These are phyloP conservation scores for Mesoclemmys tuberculata DNA, from an alignment of 2,113 vertebrate species.

Conservation along the genomic window DNA sequence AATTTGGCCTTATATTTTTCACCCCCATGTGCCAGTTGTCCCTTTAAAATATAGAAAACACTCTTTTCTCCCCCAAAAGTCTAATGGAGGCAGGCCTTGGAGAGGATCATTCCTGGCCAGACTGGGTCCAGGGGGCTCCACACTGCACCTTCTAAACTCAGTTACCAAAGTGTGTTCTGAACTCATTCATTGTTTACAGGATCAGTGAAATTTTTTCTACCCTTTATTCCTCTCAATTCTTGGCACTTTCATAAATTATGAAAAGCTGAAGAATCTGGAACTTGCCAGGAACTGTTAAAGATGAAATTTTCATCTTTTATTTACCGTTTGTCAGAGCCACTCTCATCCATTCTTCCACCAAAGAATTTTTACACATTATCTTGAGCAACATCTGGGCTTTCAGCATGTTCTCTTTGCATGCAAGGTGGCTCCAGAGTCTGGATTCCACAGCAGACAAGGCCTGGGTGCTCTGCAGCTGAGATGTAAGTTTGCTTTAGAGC, in stretches of 20 bases:
- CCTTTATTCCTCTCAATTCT: constrained; percentile 58
- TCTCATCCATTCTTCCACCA: not conserved
- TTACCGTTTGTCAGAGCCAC: constrained; percentile 9
- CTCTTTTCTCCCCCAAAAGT: constrained; percentile 39
- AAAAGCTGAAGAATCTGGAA: constrained; percentile 46
- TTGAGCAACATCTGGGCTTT: constrained; percentile 29
- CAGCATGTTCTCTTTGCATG: not conserved
- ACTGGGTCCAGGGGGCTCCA: constrained; percentile 26
- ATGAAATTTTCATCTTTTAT: constrained; percentile 23
- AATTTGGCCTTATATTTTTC: constrained; percentile 32
- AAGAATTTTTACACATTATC: not conserved
- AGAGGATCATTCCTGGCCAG: constrained; percentile 57
- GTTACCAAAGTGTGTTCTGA: constrained; percentile 37
- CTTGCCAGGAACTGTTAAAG: constrained; percentile 40
- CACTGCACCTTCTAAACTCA: constrained; percentile 13
- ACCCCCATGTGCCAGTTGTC: constrained; percentile 34
- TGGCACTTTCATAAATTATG: constrained; percentile 49
- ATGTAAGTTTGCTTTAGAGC: not conserved
- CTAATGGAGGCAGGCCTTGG: constrained; percentile 20
- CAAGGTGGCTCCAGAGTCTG: not conserved
- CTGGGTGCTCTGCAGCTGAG: not conserved
- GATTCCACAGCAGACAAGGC: not conserved
- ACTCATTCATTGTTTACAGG: constrained; percentile 28
- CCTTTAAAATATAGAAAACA: constrained; percentile 50
- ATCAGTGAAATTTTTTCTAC: constrained; percentile 55